Conservation (phyloP, 2,113 vertebrate species). For the Mormoops blainvillei region DNA sequence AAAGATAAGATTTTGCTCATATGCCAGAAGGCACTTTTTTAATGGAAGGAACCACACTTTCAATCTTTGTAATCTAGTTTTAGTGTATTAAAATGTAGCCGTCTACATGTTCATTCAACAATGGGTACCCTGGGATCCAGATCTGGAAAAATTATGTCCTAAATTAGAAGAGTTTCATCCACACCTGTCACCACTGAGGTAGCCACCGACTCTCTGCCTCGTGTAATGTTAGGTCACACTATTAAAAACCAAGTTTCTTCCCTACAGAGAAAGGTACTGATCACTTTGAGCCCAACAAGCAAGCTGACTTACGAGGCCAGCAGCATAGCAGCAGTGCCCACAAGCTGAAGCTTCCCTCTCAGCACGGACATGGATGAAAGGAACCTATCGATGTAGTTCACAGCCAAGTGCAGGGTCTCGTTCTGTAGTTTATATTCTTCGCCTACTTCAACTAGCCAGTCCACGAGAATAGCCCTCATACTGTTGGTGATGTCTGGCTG, state of each 20-base stretch:
- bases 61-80: not conserved
- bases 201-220: not conserved
- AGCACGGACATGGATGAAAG: slow-evolving; percentile 98
- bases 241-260: not conserved
- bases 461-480: slow-evolving; percentile 97
- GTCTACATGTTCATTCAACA: not conserved
- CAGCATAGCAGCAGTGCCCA: slow-evolving; percentile 98
- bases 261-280: not conserved
- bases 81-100: not conserved
- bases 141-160: not conserved
- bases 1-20: not conserved
- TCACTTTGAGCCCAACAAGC: not conserved
- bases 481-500: slow-evolving; percentile 97
- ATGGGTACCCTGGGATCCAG: not conserved
- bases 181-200: too few relatives aligned
- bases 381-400: slow-evolving; percentile 98
- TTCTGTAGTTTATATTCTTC: slow-evolving; percentile 98
- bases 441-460: slow-evolving; percentile 98
- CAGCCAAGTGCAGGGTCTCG: slow-evolving; percentile 95
- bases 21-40: not conserved
- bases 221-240: not conserved
- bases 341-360: slow-evolving; percentile 96
- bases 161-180: not conserved
- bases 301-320: slow-evolving; percentile 92
- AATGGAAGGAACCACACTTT: not conserved